Evolutionary conservation across 2,888 invertebrate species (phyloP), one percentile per base, ranked within the genome.

Genomic region (Nymphalis urticae): DNA sequence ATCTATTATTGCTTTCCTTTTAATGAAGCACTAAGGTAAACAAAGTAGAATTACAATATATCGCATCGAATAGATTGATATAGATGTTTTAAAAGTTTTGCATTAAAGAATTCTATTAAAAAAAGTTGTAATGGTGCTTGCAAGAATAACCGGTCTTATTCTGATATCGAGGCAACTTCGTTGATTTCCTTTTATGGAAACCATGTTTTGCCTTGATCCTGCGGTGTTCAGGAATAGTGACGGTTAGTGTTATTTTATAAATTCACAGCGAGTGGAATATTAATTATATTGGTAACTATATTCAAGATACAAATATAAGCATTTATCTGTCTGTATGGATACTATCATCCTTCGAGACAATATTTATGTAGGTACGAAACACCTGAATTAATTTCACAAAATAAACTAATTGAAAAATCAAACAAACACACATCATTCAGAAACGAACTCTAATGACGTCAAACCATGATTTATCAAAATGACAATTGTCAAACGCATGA

Each of bases 131-230:
- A 48, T 58, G 48, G 62, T 56, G 48, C 64, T 64, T 51, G 56
- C 47, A 60, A 71, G 62, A 64, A 19, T 21, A 71, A 71, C 70
- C 64, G 70, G 68, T 67, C 56, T 62, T 64, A 53, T 68, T 59
- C 68, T n/a, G 64, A 65, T 60, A 65, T 65, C 68, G 42, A 59
- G 48, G 51, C 70, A 65, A 62, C 64, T 64, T 27, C 62, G 50
- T 19, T 17, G 53, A 47, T 61, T 62, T 58, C 70, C 70, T 54
- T 71, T 64, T 65, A 64, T 68, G 70, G 70, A 51, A 65, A 42
- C 70, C 47, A 17, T 67, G 62, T 60, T 19, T 48, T 67, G 56
- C 67, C 58, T 64, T 66, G 66, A 64, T 68, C 68, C 64, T 68
- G 62, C 51, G n/a, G 17, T 64, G 24, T 50, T 58, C 58, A 67